Evolutionary conservation across 2,888 invertebrate species (phyloP), one percentile per base, ranked within the genome.

Genomic region (Protonemura montana): DNA sequence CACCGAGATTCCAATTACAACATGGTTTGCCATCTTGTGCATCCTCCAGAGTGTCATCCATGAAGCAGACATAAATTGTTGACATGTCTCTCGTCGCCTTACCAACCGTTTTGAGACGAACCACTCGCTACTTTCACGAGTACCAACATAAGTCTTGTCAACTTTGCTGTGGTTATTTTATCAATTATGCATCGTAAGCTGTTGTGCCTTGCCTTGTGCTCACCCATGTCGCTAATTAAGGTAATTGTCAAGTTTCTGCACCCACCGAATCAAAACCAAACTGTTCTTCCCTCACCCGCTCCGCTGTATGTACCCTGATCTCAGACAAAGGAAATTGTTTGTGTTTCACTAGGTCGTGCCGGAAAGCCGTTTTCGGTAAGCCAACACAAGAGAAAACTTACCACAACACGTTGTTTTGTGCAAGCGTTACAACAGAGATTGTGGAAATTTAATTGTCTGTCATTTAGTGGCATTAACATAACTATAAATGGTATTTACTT

Each of bases 211-310:
- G n/a, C n/a, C n/a, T n/a, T n/a, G 35, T 10, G 35, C 10, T 2
- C 59, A 59, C 59, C 59, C 59, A 59, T 21, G 59, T 59, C 59
- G 6, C 59, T 59, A 59, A 59, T 59, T 59, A 59, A 59, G 59
- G 59, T 59, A 59, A 59, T 59, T 59, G 59, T 59, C 59, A 59
- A 59, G 59, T 59, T 59, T 59, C 59, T 59, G 59, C 59, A 59
- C 13, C 59, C 59, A 13, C 59, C 59, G 59, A 59, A 59, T 59
- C 59, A 59, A 59, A 59, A 59, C 59, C 59, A 41, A 5, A 5
- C 41, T 41, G 41, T 41, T 5, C 35, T 35, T 35, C 35, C 10
- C 35, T 10, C 35, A 6, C 35, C 10, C 35, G 5, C 5, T 10
- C 10, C 35, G 5, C 10, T 59, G 7, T 21, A 21, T 59, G 16